Evolutionary conservation across 23 tunicate genomes (phyloP), one percentile per base, ranked within the genome.

Genomic region (Clavelina lepadiformis): DNA sequence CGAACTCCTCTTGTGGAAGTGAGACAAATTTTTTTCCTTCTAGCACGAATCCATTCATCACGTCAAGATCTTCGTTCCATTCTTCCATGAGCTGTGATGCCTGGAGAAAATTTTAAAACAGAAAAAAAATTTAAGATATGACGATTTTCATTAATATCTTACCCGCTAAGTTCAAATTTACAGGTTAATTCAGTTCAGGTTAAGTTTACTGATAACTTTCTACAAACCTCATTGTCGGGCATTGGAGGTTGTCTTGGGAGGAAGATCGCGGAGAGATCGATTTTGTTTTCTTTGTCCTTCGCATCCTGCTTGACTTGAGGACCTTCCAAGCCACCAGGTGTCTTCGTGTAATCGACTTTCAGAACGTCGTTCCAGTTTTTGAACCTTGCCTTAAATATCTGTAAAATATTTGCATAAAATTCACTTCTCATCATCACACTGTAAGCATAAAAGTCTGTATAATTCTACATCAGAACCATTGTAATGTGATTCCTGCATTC

Each of bases 21-120:
- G 88, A 71, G 29, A 51, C 76, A 56, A 94, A 94, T 46, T 94
- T 94, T 58, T 80, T 94, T 35, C 95, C 95, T 0, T 86, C 91
- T 54, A 94, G 62, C 15, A 86, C 85, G 33, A 94, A 94, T 4
- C 99, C 94, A 65, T 86, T 83, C 99, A 94, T 94, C 57, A 89
- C 61, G 26, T 94, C 99, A 7, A 94, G 65, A 51, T 94, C 99
- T 47, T 94, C 99, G 44, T 89, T 82, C 99, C 99, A 94, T 18
- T 94, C 99, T 30, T 86, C 91, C 88, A 80, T 80, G 27, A 94
- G 27, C 64, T 81, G 89, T 22, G 28, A 35, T 0, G 95, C 77
- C 76, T 86, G 61, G 61, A 65, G 46, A 5, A 65, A 21, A 11
- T 47, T 20, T 61, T 25, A 61, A 61, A 61, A 24, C 51, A 27